A percentile compares a stretch with the other conserved stretches of the same genome.
Evolutionary conservation across 23 tunicate species (phyloP).

Genomic region (Phallusia fumigata): DNA sequence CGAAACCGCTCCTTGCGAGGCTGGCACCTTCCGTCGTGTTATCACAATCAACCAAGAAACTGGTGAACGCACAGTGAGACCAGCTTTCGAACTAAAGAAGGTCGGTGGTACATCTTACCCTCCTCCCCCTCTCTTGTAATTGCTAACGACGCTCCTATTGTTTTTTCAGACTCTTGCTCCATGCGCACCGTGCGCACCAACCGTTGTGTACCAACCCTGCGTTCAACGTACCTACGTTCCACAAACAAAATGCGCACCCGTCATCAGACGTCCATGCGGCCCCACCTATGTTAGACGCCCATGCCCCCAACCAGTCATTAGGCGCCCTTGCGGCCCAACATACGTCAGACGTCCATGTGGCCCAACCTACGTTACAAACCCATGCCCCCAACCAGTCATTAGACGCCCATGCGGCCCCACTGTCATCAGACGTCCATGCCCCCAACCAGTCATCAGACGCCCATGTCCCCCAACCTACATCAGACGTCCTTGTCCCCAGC

Average conservation of each 20-base stretch:
- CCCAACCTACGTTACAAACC: too few species aligned
- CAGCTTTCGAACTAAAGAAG: background rate
- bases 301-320: too few species aligned
- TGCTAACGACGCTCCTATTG: too few species aligned
- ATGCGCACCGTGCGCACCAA: background rate
- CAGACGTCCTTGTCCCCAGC: too few species aligned
- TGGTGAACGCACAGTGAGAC: background rate
- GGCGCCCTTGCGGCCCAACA: too few species aligned
- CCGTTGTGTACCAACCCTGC: background rate
- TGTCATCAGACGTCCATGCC: background rate
- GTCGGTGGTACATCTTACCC: background rate
- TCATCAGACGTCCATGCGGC: background rate
- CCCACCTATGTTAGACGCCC: background rate
- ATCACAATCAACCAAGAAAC: background rate
- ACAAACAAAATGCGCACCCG: background rate
- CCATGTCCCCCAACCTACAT: background rate
- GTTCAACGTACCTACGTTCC: background rate
- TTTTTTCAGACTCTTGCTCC: background rate
- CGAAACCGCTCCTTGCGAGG: background rate
- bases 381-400: too few species aligned
- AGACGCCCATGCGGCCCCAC: background rate
- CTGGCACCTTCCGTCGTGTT: slow-evolving; percentile 3
- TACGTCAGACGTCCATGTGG: too few species aligned
- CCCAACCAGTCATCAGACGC: background rate
- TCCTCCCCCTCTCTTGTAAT: too few species aligned